Evolutionary conservation across 2,888 invertebrate species (phyloP), one percentile per base, ranked within the genome.

Genomic region (Anaspis maculata): DNA sequence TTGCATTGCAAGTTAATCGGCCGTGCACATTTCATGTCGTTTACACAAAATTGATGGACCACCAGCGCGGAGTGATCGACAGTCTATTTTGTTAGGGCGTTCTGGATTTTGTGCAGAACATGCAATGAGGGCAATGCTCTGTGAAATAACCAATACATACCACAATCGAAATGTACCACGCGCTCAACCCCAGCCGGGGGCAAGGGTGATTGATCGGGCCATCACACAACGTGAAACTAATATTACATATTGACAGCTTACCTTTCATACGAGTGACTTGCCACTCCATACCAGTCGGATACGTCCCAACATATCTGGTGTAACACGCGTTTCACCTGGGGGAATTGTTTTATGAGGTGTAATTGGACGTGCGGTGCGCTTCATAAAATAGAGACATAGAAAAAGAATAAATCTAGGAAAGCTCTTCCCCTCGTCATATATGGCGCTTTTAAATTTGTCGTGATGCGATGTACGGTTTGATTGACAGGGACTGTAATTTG

Each of bases 81-180:
- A 44, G 44, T 41, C 47, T 41, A 42, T 43, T 45, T 39, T 36
- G 46, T n/a, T n/a, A n/a, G n/a, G n/a, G n/a, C n/a, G n/a, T n/a
- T n/a, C n/a, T 44, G 47, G 42, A 49, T 50, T 51, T 48, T 44
- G 39, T 39, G 43, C 34, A 37, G 44, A 39, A 49, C 48, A 48
- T 48, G 50, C 48, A 52, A 51, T 49, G 51, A 45, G 49, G 43
- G 51, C 55, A 61, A 57, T 59, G 57, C 54, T 52, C 54, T 59
- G 57, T 61, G 57, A 59, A 61, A 59, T 59, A 56, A 57, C 53
- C 51, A 52, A 53, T 56, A 56, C 54, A 55, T 51, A 51, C 52
- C 50, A 49, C 49, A 48, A 45, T 45, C 43, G 42, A 41, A 40
- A 39, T 41, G 40, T 47, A 39, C 40, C 32, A 39, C 42, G 34